A percentile compares a stretch with the other conserved stretches of the same genome.
Evolutionary conservation across 2,113 vertebrate species (phyloP).

Genomic region (Chitala chitala): DNA sequence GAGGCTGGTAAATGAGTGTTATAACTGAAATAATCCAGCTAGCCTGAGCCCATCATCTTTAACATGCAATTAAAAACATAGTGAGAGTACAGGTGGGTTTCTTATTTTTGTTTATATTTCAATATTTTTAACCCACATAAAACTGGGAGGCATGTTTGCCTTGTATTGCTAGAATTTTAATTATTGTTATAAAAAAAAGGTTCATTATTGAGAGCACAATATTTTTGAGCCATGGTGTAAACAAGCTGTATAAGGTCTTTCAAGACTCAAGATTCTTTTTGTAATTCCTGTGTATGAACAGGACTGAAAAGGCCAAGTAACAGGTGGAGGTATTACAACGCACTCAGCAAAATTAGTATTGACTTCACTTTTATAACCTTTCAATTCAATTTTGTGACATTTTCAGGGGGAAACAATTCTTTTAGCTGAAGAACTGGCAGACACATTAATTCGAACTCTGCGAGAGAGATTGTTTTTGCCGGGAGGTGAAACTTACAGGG

Average conservation of each 20-base stretch:
- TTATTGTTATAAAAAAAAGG: background rate
- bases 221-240: background rate
- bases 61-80: too few species aligned
- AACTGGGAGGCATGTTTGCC: too few species aligned
- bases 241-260: background rate
- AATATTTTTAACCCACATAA: too few species aligned
- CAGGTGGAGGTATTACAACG: background rate
- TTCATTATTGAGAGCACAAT: background rate
- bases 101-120: too few species aligned
- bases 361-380: slow-evolving; percentile 7
- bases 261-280: background rate
- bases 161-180: too few species aligned
- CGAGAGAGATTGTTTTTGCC: background rate
- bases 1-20: too few species aligned
- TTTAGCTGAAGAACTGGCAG: background rate
- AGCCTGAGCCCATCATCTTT: too few species aligned
- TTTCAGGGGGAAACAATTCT: background rate
- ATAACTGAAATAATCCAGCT: too few species aligned
- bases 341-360: slow-evolving; percentile 7
- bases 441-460: background rate
- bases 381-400: slow-evolving; percentile 4
- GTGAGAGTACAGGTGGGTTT: too few species aligned
- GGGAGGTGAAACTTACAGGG: background rate
- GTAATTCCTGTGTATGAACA: background rate
- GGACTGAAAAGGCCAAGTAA: slow-evolving; percentile 5